These are phyloP conservation scores for Gambusia holbrooki DNA, from an alignment of 2,113 vertebrate genomes.

Conservation along the genomic window DNA sequence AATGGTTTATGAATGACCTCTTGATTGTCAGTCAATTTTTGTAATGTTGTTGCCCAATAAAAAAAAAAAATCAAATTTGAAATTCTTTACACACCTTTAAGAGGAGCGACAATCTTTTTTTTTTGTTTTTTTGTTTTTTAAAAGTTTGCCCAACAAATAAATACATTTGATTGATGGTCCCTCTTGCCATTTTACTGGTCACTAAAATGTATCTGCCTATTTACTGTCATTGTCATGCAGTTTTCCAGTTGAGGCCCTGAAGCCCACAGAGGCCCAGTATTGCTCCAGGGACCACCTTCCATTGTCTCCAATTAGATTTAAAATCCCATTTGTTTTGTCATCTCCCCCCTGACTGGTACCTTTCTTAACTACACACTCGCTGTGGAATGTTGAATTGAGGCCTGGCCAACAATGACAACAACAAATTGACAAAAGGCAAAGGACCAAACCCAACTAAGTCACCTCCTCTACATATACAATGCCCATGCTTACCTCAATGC, in stretches of 20 bases:
- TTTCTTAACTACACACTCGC: conserved; percentile 40
- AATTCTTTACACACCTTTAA: no score
- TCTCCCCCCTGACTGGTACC: conserved; percentile 43
- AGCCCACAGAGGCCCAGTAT: conserved; percentile 38
- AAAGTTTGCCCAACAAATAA: no score
- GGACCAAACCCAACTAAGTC: conserved; percentile 63
- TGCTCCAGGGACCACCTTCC: conserved; percentile 53
- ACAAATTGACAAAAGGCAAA: conserved; percentile 71
- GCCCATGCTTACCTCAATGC: conserved; percentile 58
- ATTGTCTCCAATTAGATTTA: conserved; percentile 69
- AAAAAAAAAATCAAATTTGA: no score
- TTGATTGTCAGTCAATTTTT: no score
- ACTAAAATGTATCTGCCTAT: conserved; percentile 16
- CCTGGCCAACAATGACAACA: conserved; percentile 77
- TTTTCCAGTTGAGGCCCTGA: conserved; percentile 44
- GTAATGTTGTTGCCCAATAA: no score
- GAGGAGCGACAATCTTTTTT: no score
- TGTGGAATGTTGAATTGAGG: conserved; percentile 72
- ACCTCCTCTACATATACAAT: conserved; percentile 75
- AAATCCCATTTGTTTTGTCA: conserved; percentile 56
- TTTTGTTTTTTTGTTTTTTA: neutral
- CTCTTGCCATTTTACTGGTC: neutral
- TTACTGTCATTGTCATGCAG: conserved; percentile 65
- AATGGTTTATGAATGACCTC: no score
- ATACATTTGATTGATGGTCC: no score